A percentile compares a stretch with the other conserved stretches of the same genome.
These are phyloP conservation scores for Phrynocephalus vlangalii DNA, from an alignment of 2,797 vertebrate species.

Conservation along the genomic window DNA sequence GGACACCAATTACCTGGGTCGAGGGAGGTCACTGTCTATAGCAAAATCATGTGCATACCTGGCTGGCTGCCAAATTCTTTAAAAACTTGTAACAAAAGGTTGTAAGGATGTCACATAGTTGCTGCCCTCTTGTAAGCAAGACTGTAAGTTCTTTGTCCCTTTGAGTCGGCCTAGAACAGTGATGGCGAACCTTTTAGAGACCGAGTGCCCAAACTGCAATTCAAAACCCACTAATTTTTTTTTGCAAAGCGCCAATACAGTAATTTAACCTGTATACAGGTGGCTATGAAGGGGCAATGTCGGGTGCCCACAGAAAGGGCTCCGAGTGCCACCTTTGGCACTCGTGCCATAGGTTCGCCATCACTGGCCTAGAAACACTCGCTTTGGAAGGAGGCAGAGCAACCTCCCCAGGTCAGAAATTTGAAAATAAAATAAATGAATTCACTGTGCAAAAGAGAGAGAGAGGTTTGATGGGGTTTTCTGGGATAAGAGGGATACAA, in stretches of 20 bases:
- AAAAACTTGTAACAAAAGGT: conserved; percentile 21
- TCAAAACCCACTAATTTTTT: too few species aligned
- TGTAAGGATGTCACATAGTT: not conserved
- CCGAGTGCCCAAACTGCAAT: too few species aligned
- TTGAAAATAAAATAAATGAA: not conserved
- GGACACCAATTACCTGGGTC: conserved; percentile 65
- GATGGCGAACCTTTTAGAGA: too few species aligned
- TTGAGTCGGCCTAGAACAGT: not conserved
- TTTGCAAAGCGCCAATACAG: too few species aligned
- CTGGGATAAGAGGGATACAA: not conserved
- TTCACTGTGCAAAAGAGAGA: not conserved
- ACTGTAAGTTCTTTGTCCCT: not conserved
- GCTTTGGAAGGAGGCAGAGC: not conserved
- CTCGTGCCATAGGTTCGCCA: too few species aligned
- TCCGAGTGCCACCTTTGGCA: too few species aligned
- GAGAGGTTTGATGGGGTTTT: not conserved
- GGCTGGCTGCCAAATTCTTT: not conserved
- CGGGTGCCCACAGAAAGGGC: too few species aligned
- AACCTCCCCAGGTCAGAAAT: not conserved
- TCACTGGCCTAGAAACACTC: not conserved
- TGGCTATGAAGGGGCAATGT: too few species aligned
- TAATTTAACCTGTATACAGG: too few species aligned
- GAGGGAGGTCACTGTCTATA: conserved; percentile 48
- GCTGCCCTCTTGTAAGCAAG: accelerated
- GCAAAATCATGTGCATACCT: conserved; percentile 12